phyloP scores from a whole-genome alignment of 2,113 vertebrate species.

The Atlantisia rogersi region DNA sequence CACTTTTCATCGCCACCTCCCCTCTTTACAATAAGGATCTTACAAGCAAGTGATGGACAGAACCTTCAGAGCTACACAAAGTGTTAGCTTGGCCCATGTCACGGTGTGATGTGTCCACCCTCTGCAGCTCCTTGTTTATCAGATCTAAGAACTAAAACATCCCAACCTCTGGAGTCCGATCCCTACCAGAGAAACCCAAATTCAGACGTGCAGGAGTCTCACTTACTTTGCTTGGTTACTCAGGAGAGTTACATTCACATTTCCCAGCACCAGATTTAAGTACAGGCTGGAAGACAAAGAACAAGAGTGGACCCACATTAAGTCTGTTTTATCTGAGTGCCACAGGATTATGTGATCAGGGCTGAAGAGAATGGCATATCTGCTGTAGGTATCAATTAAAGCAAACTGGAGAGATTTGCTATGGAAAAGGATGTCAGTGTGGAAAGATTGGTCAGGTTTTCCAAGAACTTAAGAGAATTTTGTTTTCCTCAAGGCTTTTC shows the following conservation, averaged over 20 bases:
- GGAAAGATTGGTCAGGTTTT: not conserved
- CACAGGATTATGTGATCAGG: not conserved
- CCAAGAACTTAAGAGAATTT: not conserved
- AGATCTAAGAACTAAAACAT: not conserved
- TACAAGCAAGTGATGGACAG: not conserved
- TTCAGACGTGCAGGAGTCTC: fast-evolving
- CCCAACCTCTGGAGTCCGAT: not conserved
- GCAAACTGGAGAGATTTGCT: not conserved
- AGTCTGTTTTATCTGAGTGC: not conserved
- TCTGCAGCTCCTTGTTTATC: not conserved
- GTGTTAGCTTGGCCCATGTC: fast-evolving
- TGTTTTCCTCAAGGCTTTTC: not conserved
- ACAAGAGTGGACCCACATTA: not conserved
- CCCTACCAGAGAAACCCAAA: not conserved
- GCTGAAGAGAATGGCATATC: not conserved
- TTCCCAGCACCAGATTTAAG: slow-evolving; percentile 93
- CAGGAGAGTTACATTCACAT: slow-evolving; percentile 95
- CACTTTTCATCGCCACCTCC: not conserved
- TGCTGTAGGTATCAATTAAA: not conserved
- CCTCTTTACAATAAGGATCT: not conserved
- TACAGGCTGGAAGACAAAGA: slow-evolving; percentile 85
- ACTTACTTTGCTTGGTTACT: slow-evolving; percentile 97
- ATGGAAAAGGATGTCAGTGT: not conserved
- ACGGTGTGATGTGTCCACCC: fast-evolving
- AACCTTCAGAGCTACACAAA: fast-evolving